phyloP scores from a whole-genome alignment of 2,888 invertebrate species.

The Ochropleura plecta region DNA sequence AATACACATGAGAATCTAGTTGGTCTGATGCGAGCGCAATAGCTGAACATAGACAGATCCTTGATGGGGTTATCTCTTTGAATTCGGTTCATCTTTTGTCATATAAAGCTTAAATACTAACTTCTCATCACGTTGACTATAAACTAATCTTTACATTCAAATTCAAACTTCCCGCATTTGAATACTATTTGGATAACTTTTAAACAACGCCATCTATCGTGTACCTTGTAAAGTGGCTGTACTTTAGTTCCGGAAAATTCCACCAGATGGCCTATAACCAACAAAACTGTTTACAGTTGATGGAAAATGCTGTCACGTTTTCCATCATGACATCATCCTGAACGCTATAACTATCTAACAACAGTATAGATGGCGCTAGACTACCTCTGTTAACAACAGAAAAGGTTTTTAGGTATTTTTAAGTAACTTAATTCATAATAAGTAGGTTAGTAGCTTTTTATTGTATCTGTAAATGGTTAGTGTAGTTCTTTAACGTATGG shows the following conservation, averaged over 20 bases:
- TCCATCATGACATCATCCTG: constrained; percentile 21
- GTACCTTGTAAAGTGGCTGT: not conserved
- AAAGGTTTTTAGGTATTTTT: constrained; percentile 6
- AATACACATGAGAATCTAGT: too few relatives aligned
- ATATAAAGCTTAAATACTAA: not conserved
- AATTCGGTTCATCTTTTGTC: not conserved
- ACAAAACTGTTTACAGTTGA: not conserved
- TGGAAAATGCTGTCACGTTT: not conserved
- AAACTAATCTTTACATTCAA: not conserved
- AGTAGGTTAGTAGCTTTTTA: not conserved
- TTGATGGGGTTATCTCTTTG: too few relatives aligned
- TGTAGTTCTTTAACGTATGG: not conserved
- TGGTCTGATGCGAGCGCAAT: too few relatives aligned
- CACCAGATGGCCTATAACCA: constrained; percentile 58
- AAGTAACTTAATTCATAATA: not conserved
- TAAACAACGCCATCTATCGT: constrained; percentile 48
- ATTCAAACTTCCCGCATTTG: constrained; percentile 8
- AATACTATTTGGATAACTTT: not conserved
- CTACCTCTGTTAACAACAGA: constrained; percentile 23
- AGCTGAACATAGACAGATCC: too few relatives aligned
- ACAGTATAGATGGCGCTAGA: constrained; percentile 59
- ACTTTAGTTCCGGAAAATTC: constrained; percentile 62
- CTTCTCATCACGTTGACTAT: too few relatives aligned
- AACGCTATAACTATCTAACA: not conserved
- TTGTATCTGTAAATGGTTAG: not conserved